These are phyloP conservation scores for Platyrinchus mystaceus DNA, from an alignment of 2,797 vertebrate species.

Conservation along the genomic window DNA sequence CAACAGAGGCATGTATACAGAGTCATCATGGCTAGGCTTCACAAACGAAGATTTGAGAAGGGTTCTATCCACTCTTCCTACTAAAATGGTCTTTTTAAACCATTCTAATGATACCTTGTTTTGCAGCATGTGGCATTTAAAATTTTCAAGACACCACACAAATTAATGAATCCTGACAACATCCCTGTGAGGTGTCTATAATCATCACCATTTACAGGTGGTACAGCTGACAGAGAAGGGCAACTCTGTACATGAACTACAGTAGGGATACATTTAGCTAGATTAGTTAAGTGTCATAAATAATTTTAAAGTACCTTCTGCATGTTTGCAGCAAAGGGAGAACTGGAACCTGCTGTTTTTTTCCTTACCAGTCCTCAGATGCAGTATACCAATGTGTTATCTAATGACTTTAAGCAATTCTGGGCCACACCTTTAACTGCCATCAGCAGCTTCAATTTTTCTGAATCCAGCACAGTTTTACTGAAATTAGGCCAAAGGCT, in stretches of 20 bases:
- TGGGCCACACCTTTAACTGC: background rate
- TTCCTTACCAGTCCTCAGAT: background rate
- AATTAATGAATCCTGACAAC: slow-evolving; percentile 21
- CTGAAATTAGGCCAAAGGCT: background rate
- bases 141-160: background rate
- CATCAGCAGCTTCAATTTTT: background rate
- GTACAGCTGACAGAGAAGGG: background rate
- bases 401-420: background rate
- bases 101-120: background rate
- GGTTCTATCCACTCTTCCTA: too few species aligned
- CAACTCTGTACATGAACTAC: background rate
- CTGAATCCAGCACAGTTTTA: background rate
- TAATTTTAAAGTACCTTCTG: background rate
- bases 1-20: background rate
- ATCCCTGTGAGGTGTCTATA: background rate
- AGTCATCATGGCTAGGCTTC: too few species aligned
- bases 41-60: too few species aligned
- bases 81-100: background rate
- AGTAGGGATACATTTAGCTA: background rate
- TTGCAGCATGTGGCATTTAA: background rate
- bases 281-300: slow-evolving; percentile 11
- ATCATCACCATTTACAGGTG: slow-evolving; percentile 16
- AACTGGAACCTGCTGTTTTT: background rate
- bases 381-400: background rate
- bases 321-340: background rate